Percentiles rank a stretch among this genome's conserved stretches.
phyloP scores from a whole-genome alignment of 2,888 invertebrate species.

The Xestia xanthographa region DNA sequence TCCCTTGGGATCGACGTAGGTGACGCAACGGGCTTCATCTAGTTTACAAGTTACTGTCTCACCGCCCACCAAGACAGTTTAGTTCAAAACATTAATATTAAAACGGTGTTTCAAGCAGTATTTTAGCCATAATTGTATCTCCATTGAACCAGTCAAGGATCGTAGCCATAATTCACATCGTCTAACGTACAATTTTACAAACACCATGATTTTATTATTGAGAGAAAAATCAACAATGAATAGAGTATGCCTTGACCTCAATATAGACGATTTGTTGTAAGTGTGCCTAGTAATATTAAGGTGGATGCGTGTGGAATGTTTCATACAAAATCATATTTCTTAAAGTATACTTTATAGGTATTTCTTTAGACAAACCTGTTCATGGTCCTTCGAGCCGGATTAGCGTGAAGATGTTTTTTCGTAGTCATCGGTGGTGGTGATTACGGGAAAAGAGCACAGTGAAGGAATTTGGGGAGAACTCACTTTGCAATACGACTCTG shows the following conservation, averaged over 20 bases:
- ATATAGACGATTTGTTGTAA: slow-evolving; percentile 48
- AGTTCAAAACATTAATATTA: not conserved
- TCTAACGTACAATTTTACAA: slow-evolving; percentile 46
- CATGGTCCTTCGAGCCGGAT: slow-evolving; percentile 1
- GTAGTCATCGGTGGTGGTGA: too few species aligned
- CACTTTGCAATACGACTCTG: too few species aligned
- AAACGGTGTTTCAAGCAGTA: not conserved
- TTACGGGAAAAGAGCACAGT: too few species aligned
- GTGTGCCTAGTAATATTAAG: slow-evolving; percentile 51
- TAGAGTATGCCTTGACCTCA: slow-evolving; percentile 56
- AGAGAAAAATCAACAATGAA: slow-evolving; percentile 59
- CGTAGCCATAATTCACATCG: slow-evolving; percentile 33
- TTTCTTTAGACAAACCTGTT: not conserved
- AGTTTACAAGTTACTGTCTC: not conserved
- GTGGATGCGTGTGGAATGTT: not conserved
- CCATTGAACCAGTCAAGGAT: slow-evolving; percentile 32
- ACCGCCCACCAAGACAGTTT: not conserved
- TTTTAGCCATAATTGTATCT: slow-evolving; percentile 13
- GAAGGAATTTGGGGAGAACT: too few species aligned
- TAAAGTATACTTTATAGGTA: not conserved
- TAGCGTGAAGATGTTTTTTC: not conserved
- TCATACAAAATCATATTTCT: slow-evolving; percentile 2
- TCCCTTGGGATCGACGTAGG: not conserved
- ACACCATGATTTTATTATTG: slow-evolving; percentile 53
- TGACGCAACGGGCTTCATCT: not conserved